Conservation (phyloP, 2,888 invertebrate genomes). For the Harmothoe impar region DNA sequence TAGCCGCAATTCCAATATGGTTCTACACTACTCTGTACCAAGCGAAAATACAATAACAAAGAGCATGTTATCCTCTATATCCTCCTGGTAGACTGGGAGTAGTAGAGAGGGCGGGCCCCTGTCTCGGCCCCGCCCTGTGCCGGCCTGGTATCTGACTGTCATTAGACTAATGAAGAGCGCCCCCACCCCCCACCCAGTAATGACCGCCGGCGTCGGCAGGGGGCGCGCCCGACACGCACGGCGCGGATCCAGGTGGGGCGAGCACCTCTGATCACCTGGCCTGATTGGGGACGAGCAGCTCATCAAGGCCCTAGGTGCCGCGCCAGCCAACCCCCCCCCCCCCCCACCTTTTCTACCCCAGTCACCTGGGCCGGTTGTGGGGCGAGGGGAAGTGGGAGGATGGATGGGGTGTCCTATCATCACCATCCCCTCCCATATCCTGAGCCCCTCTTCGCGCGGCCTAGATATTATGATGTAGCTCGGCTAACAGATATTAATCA, state of each 20-base stretch:
- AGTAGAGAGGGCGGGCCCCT: background rate
- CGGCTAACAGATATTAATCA: no score
- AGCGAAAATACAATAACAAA: no score
- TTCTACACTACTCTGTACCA: no score
- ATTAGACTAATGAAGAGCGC: slow-evolving; percentile 30
- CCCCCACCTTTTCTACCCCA: background rate
- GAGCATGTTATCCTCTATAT: no score
- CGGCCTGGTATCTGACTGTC: slow-evolving; percentile 35
- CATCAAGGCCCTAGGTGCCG: slow-evolving; percentile 15
- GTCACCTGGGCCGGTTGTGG: background rate
- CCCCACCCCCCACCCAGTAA: background rate
- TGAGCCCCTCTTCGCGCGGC: background rate
- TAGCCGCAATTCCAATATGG: no score
- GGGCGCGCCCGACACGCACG: slow-evolving; percentile 43
- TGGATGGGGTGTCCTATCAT: background rate
- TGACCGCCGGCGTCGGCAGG: background rate
- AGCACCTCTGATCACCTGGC: slow-evolving; percentile 31
- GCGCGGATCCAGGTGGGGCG: slow-evolving; percentile 40
- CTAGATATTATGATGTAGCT: no score
- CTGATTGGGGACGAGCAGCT: slow-evolving; percentile 33
- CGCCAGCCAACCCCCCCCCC: background rate
- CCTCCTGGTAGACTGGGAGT: background rate
- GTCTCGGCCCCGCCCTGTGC: background rate
- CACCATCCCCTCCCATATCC: background rate
- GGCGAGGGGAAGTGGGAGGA: background rate